Evolutionary conservation across 2,113 vertebrate species (phyloP), one percentile per base, ranked within the genome.

Genomic region (rabbit (Oryctolagus cuniculus)): DNA sequence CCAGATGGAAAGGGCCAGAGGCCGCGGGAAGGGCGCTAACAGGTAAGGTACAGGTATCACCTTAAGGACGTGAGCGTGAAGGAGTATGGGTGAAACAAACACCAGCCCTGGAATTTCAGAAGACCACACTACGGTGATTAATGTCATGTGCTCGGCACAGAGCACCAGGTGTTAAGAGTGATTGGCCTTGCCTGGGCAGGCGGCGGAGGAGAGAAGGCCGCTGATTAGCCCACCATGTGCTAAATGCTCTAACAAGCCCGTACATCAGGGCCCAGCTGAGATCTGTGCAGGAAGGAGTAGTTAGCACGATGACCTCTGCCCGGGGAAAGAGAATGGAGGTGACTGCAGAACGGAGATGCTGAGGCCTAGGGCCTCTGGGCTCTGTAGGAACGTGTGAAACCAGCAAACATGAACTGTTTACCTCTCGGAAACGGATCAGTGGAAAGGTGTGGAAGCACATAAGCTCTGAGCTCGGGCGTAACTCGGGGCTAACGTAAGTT

Each of bases 321-420:
- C 25, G 27, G 34, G 34, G 77, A 49, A 49, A 51, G 24, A 49
- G 44, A 88, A 80, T 10, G 72, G 63, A 70, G 81, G 77, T 16
- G 58, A 5, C 31, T 92, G 75, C 72, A 70, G 81, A 94, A 34
- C 79, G 55, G 29, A 86, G 11, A 70, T 36, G 70, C 27, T 38
- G 22, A 49, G n/a, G 82, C 51, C 51, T 22, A n/a, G 21, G 67
- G 36, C 66, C 61, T 82, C 80, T 69, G 85, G 66, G 51, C 85
- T 64, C 84, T 74, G 70, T 86, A 83, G 74, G 87, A 92, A 89
- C 10, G 25, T n/a, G 16, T 70, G 22, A 79, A 79, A 85, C 61
- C 31, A 89, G 78, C n/a, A 34, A 72, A 61, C 24, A 29, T 38
- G 58, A 53, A 61, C 75, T 25, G 61, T 66, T 70, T 61, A 83